Conservation (phyloP, 1,140 invertebrate species). For the Euschistus heros region DNA sequence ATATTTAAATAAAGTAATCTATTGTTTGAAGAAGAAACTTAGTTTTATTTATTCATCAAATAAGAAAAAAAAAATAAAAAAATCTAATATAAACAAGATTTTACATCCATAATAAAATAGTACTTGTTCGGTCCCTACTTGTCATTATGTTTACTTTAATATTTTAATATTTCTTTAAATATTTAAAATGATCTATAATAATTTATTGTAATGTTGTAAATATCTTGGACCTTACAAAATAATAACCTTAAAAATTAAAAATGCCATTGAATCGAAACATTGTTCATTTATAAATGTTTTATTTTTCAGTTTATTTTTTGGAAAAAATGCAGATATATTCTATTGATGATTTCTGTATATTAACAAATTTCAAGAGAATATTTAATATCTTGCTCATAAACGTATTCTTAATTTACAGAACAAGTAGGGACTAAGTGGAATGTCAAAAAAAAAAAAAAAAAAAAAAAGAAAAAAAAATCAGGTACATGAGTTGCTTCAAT, state of each 20-base stretch:
- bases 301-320: constrained; percentile 6
- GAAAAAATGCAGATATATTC: constrained; percentile 4
- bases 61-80: too few relatives aligned
- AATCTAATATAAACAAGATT: background rate
- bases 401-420: constrained; percentile 14
- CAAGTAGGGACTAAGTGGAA: constrained; percentile 12
- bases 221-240: too few relatives aligned
- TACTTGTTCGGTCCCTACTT: constrained; percentile 4
- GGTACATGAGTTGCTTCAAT: constrained; percentile 17
- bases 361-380: constrained; percentile 1
- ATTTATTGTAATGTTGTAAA: too few relatives aligned
- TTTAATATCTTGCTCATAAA: constrained; percentile 4
- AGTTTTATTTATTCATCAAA: too few relatives aligned
- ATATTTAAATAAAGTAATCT: background rate
- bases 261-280: background rate
- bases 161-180: too few relatives aligned
- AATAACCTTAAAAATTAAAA: too few relatives aligned
- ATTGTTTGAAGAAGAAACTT: too few relatives aligned
- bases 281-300: constrained; percentile 13
- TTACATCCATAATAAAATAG: background rate
- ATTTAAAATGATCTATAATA: too few relatives aligned
- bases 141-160: background rate
- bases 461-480: constrained; percentile 13
- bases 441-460: background rate
- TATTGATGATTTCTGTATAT: constrained; percentile 6